These are phyloP conservation scores for Aplodontia rufa DNA, from an alignment of 2,113 vertebrate species.

Conservation along the genomic window DNA sequence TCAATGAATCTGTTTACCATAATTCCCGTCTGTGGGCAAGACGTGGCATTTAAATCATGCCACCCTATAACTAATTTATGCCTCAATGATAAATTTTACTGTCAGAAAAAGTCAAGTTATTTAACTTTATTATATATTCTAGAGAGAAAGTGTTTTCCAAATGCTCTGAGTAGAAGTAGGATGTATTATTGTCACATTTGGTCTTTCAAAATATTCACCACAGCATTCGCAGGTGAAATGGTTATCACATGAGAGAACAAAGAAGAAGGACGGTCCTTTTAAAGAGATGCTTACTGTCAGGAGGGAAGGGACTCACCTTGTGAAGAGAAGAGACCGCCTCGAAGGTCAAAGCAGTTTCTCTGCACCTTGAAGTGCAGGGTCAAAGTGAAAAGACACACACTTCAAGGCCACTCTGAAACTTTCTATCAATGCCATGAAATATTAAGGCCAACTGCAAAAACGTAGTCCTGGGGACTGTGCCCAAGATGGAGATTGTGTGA, in stretches of 20 bases:
- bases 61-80: slow-evolving; percentile 44
- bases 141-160: slow-evolving; percentile 20
- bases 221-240: slow-evolving; percentile 46
- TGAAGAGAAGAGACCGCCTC: not conserved
- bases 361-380: slow-evolving; percentile 12
- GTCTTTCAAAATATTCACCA: slow-evolving; percentile 60
- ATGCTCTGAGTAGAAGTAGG: not conserved
- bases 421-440: slow-evolving; percentile 9
- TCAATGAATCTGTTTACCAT: slow-evolving; percentile 67
- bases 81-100: slow-evolving; percentile 32
- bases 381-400: slow-evolving; percentile 25
- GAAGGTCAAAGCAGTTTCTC: slow-evolving; percentile 56
- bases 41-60: slow-evolving; percentile 51
- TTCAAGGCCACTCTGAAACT: slow-evolving; percentile 61
- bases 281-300: slow-evolving; percentile 11
- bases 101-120: slow-evolving; percentile 30
- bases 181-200: slow-evolving; percentile 20
- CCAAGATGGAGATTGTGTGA: not conserved
- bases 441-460: not conserved
- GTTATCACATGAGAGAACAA: slow-evolving; percentile 30
- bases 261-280: slow-evolving; percentile 46
- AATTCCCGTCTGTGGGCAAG: slow-evolving; percentile 56
- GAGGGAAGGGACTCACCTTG: not conserved
- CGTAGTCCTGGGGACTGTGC: not conserved
- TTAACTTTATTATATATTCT: slow-evolving; percentile 52